phyloP scores from a whole-genome alignment of 2,797 vertebrate genomes.

The Iguana delicatissima region DNA sequence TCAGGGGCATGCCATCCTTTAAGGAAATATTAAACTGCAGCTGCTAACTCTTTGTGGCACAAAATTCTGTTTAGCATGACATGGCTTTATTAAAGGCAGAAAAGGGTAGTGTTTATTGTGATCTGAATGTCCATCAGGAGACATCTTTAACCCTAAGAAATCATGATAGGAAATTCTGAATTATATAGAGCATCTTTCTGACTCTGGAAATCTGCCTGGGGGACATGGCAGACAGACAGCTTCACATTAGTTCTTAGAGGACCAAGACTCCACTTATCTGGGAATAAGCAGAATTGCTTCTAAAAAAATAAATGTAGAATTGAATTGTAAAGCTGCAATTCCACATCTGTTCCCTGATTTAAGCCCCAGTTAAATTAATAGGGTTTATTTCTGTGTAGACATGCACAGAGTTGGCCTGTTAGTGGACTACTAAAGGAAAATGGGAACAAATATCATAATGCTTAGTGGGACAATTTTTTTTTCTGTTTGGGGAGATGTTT shows the following conservation, averaged over 20 bases:
- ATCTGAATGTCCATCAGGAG: accelerated
- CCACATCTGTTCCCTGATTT: no score
- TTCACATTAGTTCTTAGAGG: neutral
- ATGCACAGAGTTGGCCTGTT: neutral
- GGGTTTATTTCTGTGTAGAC: neutral
- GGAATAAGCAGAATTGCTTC: neutral
- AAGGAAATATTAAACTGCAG: neutral
- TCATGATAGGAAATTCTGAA: neutral
- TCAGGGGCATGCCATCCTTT: neutral
- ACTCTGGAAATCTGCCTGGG: slow-evolving; percentile 3
- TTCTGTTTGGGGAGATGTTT: neutral
- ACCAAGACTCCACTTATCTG: neutral
- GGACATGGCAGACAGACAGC: neutral
- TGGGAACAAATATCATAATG: neutral
- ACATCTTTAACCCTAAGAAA: neutral
- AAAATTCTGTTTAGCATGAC: neutral
- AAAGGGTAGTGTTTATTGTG: neutral
- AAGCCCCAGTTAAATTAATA: neutral
- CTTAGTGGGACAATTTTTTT: neutral
- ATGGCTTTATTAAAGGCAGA: neutral
- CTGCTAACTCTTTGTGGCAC: slow-evolving; percentile 3
- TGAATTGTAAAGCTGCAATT: neutral
- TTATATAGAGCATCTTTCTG: slow-evolving; percentile 27
- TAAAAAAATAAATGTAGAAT: no score
- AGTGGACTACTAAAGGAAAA: neutral